Evolutionary conservation across 2,797 vertebrate species (phyloP).

Genomic region (Enteromius unitaeniatus): DNA sequence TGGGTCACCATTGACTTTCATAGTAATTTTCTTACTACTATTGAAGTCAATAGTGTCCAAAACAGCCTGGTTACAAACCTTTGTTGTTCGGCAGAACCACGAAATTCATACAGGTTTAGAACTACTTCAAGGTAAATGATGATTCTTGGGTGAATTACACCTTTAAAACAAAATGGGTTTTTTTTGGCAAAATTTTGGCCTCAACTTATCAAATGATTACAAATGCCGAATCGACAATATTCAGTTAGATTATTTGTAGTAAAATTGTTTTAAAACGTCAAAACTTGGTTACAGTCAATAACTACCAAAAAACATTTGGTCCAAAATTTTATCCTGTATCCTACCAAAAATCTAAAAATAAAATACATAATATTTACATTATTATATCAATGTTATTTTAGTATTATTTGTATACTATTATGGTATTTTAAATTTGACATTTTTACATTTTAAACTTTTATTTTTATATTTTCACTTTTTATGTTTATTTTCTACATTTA

Average conservation of each 20-base stretch:
- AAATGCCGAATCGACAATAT: neutral
- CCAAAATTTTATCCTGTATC: neutral
- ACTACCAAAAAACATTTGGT: neutral
- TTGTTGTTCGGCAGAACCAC: too few relatives aligned
- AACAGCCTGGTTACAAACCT: too few relatives aligned
- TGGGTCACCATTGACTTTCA: too few relatives aligned
- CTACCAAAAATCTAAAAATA: neutral
- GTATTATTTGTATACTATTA: neutral
- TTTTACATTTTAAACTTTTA: neutral
- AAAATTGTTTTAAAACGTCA: neutral
- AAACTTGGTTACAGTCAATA: neutral
- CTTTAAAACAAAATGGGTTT: neutral
- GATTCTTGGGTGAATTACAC: too few relatives aligned
- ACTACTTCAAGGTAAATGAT: too few relatives aligned
- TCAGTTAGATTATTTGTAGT: neutral
- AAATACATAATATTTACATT: neutral
- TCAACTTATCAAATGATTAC: neutral
- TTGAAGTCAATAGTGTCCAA: too few relatives aligned
- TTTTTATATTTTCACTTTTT: neutral
- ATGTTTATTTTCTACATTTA: neutral
- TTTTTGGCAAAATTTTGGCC: neutral
- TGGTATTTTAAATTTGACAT: neutral
- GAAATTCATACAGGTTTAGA: too few relatives aligned
- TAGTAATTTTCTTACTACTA: too few relatives aligned
- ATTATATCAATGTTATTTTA: neutral